A percentile compares a stretch with the other conserved stretches of the same genome.
phyloP scores from a whole-genome alignment of 2,797 vertebrate genomes.

The Anguilla obscura region DNA sequence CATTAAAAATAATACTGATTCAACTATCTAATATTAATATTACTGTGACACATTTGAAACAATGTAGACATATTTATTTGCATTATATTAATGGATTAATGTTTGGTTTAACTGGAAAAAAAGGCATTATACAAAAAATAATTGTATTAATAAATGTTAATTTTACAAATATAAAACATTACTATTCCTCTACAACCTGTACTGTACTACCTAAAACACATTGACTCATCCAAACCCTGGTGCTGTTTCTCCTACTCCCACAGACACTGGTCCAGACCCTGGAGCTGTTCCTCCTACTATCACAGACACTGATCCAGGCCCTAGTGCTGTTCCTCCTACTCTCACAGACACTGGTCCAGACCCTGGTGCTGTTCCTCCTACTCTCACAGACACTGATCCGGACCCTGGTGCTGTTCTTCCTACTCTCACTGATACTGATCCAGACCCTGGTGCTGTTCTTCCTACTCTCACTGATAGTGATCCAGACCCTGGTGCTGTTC shows the following conservation, averaged over 20 bases:
- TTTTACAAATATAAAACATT: not conserved
- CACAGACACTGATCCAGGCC: too few species aligned
- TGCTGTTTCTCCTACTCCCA: not conserved
- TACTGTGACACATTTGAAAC: not conserved
- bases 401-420: too few species aligned
- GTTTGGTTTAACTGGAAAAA: not conserved
- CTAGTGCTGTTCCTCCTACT: not conserved
- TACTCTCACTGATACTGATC: too few species aligned
- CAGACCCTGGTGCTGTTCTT: too few species aligned
- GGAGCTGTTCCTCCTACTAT: not conserved
- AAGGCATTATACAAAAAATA: not conserved
- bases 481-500: too few species aligned
- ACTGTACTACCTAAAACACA: not conserved
- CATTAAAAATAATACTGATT: slow-evolving; percentile 35
- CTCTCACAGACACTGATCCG: too few species aligned
- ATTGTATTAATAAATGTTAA: not conserved
- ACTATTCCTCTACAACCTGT: not conserved
- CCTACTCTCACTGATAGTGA: too few species aligned
- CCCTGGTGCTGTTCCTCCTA: too few species aligned
- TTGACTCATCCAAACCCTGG: not conserved
- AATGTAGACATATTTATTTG: not conserved
- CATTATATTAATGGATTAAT: not conserved
- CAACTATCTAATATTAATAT: slow-evolving; percentile 19
- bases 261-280: not conserved
- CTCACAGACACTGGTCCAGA: too few species aligned